Conservation (phyloP, 1,140 invertebrate genomes). For the Drosophila biarmipes region DNA sequence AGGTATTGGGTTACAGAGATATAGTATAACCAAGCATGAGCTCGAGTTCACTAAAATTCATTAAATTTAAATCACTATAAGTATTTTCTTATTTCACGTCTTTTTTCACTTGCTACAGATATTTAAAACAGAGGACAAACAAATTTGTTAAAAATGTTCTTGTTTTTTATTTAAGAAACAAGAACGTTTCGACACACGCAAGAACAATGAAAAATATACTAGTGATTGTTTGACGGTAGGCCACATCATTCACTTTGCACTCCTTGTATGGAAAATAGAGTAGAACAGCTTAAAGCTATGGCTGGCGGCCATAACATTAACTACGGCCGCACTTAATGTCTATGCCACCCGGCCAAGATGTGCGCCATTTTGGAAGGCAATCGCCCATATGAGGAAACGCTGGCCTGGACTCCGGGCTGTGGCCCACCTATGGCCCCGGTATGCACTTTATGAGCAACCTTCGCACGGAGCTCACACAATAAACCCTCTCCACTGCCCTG, state of each 20-base stretch:
- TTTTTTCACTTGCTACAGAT: no score
- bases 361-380: conserved; percentile 56
- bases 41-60: no score
- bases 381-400: conserved; percentile 14
- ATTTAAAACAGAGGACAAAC: no score
- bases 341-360: conserved; percentile 51
- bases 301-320: conserved; percentile 51
- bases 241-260: conserved; percentile 46
- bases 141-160: no score
- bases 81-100: no score
- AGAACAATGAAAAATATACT: neutral
- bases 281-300: conserved; percentile 53
- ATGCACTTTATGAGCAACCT: conserved; percentile 74
- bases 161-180: no score
- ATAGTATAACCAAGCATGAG: no score
- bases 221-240: neutral
- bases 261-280: conserved; percentile 37
- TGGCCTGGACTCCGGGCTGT: conserved; percentile 5
- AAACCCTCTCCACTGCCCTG: conserved; percentile 2
- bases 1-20: no score
- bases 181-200: neutral
- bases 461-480: conserved; percentile 48
- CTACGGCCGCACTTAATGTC: conserved; percentile 66
- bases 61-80: no score
- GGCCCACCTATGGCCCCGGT: conserved; percentile 46